Conservation (phyloP, 2,888 invertebrate genomes). For the Stenotaenia linearis region DNA sequence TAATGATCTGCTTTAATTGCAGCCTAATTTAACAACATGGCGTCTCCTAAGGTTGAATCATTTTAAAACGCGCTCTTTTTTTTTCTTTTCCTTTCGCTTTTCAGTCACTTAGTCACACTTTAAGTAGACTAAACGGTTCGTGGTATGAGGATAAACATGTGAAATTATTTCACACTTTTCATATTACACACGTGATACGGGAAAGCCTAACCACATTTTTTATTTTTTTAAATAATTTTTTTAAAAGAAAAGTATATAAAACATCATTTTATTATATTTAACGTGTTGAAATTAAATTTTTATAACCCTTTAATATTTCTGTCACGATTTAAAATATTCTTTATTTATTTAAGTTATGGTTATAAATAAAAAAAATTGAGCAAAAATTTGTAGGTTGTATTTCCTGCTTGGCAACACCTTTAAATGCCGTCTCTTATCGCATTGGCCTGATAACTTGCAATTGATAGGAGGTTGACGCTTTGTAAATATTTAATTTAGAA, state of each 20-base stretch:
- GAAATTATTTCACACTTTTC: constrained; percentile 11
- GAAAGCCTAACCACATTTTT: neutral
- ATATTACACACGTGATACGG: neutral
- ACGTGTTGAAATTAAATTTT: neutral
- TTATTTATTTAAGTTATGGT: constrained; percentile 4
- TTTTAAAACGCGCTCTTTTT: constrained; percentile 1
- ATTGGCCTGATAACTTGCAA: neutral
- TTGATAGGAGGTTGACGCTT: constrained; percentile 5
- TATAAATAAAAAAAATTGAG: constrained; percentile 10
- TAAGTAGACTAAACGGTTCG: constrained; percentile 21
- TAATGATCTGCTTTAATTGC: neutral
- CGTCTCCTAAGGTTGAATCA: constrained; percentile 10
- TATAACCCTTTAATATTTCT: constrained; percentile 14
- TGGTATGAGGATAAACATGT: constrained; percentile 1
- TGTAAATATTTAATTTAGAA: neutral
- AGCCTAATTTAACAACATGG: neutral
- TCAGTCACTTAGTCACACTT: constrained; percentile 19
- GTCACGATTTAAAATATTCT: neutral
- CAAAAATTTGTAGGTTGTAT: constrained; percentile 17
- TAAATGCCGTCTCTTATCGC: constrained; percentile 2
- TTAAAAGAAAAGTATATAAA: too few relatives aligned
- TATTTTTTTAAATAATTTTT: neutral
- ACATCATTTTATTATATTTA: neutral
- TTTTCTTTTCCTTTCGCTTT: neutral
- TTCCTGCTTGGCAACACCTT: constrained; percentile 20